Evolutionary conservation across 2,888 invertebrate genomes (phyloP).

Genomic region (Scelioninae gen. 1): DNA sequence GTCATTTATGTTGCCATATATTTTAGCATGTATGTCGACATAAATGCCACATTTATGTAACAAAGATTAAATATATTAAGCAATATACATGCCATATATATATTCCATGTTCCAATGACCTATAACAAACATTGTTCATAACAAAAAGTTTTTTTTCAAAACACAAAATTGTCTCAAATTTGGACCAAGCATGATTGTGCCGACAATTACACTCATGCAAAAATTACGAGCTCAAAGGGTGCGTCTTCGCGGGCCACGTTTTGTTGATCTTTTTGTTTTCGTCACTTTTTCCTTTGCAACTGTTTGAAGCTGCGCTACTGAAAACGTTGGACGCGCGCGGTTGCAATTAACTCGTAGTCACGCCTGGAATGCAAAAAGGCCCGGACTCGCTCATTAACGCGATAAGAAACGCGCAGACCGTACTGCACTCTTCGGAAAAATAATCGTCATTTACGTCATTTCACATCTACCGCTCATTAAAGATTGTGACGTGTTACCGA

Average conservation of each 20-base stretch:
- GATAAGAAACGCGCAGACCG: neutral
- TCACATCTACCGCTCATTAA: conserved; percentile 22
- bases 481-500: too few species aligned
- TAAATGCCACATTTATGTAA: too few species aligned
- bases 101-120: too few species aligned
- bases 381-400: conserved; percentile 35
- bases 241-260: neutral
- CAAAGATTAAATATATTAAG: too few species aligned
- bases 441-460: conserved; percentile 33
- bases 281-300: conserved; percentile 19
- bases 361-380: conserved; percentile 39
- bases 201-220: neutral
- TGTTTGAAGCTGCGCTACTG: conserved; percentile 24
- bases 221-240: conserved; percentile 17
- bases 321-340: conserved; percentile 15
- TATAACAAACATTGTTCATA: too few species aligned
- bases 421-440: conserved; percentile 14
- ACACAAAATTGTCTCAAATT: neutral
- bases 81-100: too few species aligned
- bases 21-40: too few species aligned
- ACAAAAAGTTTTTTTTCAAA: too few species aligned
- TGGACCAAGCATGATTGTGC: neutral
- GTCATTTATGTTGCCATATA: too few species aligned
- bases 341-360: conserved; percentile 36
- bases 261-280: conserved; percentile 14